Percentiles rank a stretch among this genome's conserved stretches.
These are phyloP conservation scores for Caerostris extrusa DNA, from an alignment of 1,140 invertebrate genomes.

Conservation along the genomic window DNA sequence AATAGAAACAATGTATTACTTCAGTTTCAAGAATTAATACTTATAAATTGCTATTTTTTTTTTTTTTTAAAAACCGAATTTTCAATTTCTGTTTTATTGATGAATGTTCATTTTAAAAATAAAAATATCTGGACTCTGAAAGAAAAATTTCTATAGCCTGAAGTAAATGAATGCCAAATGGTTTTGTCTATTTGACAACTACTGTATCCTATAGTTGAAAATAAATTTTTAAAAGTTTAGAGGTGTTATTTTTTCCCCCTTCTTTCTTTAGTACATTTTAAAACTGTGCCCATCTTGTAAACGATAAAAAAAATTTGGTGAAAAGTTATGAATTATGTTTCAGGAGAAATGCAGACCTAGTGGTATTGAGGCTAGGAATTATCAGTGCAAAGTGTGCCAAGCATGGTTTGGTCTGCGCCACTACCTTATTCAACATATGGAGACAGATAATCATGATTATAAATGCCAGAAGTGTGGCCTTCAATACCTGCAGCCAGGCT, in stretches of 20 bases:
- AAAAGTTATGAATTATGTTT: background rate
- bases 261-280: background rate
- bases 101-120: too few relatives aligned
- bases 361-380: constrained; percentile 79
- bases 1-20: too few relatives aligned
- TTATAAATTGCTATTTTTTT: too few relatives aligned
- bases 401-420: constrained; percentile 79
- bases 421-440: constrained; percentile 79
- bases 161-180: too few relatives aligned
- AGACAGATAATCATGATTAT: constrained; percentile 79
- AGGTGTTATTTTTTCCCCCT: background rate
- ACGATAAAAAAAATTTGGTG: background rate
- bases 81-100: too few relatives aligned
- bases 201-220: too few relatives aligned
- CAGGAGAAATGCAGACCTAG: constrained; percentile 60
- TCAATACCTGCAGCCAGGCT: constrained; percentile 78
- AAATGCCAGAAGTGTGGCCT: constrained; percentile 78
- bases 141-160: too few relatives aligned
- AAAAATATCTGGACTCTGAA: too few relatives aligned
- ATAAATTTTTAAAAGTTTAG: too few relatives aligned
- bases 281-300: background rate
- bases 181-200: too few relatives aligned
- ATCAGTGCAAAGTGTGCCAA: constrained; percentile 79
- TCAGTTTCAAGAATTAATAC: too few relatives aligned
- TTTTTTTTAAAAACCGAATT: too few relatives aligned